Percentiles rank a stretch among this genome's conserved stretches.
Evolutionary conservation across 2,113 vertebrate species (phyloP).

Genomic region (Neomonachus schauinslandi): DNA sequence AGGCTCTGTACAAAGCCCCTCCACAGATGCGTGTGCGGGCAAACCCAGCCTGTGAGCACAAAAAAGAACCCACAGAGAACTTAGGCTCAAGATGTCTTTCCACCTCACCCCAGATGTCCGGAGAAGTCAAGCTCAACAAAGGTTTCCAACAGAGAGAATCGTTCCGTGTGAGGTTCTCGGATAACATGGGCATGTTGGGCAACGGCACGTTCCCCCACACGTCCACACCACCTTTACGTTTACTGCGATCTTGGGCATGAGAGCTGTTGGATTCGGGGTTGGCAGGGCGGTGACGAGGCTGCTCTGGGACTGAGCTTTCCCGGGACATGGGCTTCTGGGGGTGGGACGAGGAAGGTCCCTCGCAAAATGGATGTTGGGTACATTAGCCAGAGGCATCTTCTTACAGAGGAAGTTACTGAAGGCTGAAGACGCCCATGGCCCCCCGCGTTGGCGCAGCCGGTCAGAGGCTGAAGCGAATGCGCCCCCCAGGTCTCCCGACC

Average conservation of each 20-base stretch:
- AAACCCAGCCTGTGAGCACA: not conserved
- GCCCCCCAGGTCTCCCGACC: not conserved
- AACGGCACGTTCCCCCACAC: too few species aligned
- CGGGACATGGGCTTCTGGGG: rapidly evolving
- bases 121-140: not conserved
- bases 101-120: rapidly evolving
- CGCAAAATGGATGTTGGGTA: rapidly evolving
- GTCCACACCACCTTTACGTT: rapidly evolving
- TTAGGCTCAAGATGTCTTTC: not conserved
- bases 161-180: not conserved
- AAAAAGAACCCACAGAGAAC: not conserved
- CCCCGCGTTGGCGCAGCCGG: not conserved
- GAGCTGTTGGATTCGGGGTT: not conserved
- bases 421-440: not conserved
- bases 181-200: rapidly evolving
- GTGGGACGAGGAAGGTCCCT: not conserved
- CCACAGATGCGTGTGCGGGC: not conserved
- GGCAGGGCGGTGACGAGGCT: rapidly evolving
- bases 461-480: rapidly evolving
- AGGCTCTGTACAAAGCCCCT: not conserved
- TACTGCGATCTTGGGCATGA: not conserved
- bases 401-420: not conserved
- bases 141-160: too few species aligned
- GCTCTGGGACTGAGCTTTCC: not conserved
- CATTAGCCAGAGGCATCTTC: rapidly evolving